A percentile compares a stretch with the other conserved stretches of the same genome.
These are phyloP conservation scores for Chelonus formosanus DNA, from an alignment of 2,888 invertebrate genomes.

Conservation along the genomic window DNA sequence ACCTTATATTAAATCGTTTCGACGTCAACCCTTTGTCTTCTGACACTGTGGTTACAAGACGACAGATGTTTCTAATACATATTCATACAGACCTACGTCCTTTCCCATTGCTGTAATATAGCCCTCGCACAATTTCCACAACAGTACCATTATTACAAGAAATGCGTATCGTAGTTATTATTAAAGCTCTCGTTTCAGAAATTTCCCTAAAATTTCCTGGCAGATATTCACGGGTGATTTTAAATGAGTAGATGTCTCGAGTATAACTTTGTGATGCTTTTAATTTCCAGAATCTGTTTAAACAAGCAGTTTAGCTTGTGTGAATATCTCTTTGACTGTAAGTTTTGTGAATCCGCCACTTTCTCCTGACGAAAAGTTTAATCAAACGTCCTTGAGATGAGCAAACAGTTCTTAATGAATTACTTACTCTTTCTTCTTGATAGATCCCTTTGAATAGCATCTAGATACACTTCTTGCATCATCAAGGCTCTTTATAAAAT, in stretches of 20 bases:
- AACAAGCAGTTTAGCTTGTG: conserved; percentile 35
- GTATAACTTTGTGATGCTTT: conserved; percentile 14
- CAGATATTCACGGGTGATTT: neutral
- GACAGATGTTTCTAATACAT: conserved; percentile 58
- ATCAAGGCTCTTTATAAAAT: no score
- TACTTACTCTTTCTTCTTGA: conserved; percentile 39
- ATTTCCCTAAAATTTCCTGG: conserved; percentile 11
- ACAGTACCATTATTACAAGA: conserved; percentile 20
- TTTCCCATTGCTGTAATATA: neutral
- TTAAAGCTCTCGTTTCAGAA: conserved; percentile 17
- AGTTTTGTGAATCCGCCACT: conserved; percentile 36
- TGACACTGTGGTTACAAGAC: conserved; percentile 45
- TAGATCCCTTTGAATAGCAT: neutral
- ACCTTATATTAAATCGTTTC: conserved; percentile 50
- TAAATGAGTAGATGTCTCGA: conserved; percentile 3
- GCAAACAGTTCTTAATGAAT: conserved; percentile 53
- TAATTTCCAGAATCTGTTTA: conserved; percentile 37
- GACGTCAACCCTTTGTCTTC: conserved; percentile 46
- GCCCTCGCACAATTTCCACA: conserved; percentile 8
- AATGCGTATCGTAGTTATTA: conserved; percentile 20
- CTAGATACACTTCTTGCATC: no score
- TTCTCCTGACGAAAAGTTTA: conserved; percentile 39
- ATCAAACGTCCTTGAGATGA: conserved; percentile 39
- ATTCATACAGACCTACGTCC: conserved; percentile 49
- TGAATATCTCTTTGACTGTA: conserved; percentile 4